Evolutionary conservation across 1,140 invertebrate species (phyloP).

Genomic region (Drosophila hydei): DNA sequence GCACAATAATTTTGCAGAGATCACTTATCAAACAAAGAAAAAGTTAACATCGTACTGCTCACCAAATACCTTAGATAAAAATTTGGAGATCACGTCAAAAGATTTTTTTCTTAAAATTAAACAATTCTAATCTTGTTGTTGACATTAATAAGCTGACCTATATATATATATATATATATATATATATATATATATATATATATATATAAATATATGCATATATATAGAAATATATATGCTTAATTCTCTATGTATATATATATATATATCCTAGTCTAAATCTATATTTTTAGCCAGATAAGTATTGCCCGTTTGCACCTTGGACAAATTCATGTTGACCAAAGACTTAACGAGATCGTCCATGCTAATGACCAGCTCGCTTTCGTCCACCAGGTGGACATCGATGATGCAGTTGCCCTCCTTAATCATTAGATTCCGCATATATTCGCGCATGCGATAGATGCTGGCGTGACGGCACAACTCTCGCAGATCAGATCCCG

Average conservation of each 20-base stretch:
- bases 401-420: background rate
- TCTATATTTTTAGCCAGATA: slow-evolving; percentile 47
- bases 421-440: slow-evolving; percentile 21
- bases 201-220: too few species aligned
- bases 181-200: background rate
- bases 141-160: background rate
- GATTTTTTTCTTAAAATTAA: too few species aligned
- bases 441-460: slow-evolving; percentile 90
- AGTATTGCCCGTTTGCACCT: slow-evolving; percentile 84
- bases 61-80: too few species aligned
- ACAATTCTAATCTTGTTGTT: too few species aligned
- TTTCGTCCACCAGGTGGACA: slow-evolving; percentile 80
- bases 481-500: slow-evolving; percentile 96
- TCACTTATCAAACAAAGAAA: too few species aligned
- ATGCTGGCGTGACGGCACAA: slow-evolving; percentile 95
- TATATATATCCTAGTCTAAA: slow-evolving; percentile 36
- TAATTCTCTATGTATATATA: too few species aligned
- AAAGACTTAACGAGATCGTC: slow-evolving; percentile 87
- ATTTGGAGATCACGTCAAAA: too few species aligned
- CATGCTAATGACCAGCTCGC: slow-evolving; percentile 84
- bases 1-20: too few species aligned
- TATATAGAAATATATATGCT: too few species aligned
- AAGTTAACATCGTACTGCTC: too few species aligned
- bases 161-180: background rate
- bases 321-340: slow-evolving; percentile 88